Evolutionary conservation across 2,113 vertebrate genomes (phyloP), one percentile per base, ranked within the genome.

Genomic region (Hyla sarda): DNA sequence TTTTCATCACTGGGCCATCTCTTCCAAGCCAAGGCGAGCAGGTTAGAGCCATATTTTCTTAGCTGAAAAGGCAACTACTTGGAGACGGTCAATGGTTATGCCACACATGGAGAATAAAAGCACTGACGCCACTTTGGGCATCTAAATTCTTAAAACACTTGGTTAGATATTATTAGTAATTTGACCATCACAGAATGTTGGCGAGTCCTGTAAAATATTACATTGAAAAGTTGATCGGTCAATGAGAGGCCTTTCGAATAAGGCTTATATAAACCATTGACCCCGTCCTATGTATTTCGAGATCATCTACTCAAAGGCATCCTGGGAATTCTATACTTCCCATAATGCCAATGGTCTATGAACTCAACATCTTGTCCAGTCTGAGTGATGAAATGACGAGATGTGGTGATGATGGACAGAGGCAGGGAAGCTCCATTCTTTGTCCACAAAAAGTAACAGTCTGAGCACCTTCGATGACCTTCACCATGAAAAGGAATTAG

Each of bases 101-200:
- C 34, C 78, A 47, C 78, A 81, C 41, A 62, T 47, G 25, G 78
- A 47, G 56, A 60, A 60, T 80, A 80, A 17, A 16, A 60, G 77
- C 34, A 60, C 10, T 25, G 56, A 56, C 60, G 56, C 37, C 34
- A 65, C 23, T 19, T n/a, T 28, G 47, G 37, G 74, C 25, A 81
- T 37, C 52, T 79, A 25, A 28, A 81, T 45, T 81, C 78, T 77
- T 19, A 13, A 80, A 80, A 62, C 30, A 62, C 78, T 81, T 25
- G 56, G n/a, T 80, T 81, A 65, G 14, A 81, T 81, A 81, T 30
- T 77, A 19, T 47, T 62, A 81, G 37, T 37, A 81, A 41, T 62
- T 81, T 47, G 56, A 81, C 56, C 78, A 65, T 81, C 37, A 81
- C 78, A 81, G 56, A 25, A 81, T 65, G 78, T 81, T 62, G 77